Conservation (phyloP, 2,113 vertebrate genomes). For the Telmatochromis sp. region DNA sequence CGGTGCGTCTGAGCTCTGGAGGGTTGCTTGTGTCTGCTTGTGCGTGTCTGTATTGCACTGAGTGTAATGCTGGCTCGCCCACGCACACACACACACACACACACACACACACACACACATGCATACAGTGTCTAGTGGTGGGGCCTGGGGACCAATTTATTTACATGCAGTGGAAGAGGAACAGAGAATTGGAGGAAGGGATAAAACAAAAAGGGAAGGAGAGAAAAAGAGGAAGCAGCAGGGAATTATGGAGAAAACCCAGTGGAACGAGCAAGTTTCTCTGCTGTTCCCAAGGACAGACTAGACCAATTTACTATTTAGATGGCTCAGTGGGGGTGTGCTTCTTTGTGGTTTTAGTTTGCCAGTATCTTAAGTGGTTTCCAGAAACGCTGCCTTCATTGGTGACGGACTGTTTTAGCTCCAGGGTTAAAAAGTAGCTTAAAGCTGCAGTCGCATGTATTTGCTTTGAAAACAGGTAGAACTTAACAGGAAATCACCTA, state of each 20-base stretch:
- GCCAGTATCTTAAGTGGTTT: not conserved
- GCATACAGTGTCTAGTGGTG: slow-evolving; percentile 1
- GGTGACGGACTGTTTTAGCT: not conserved
- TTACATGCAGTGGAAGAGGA: slow-evolving; percentile 66
- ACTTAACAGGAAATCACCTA: not conserved
- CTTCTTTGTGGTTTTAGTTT: not conserved
- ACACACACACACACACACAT: not conserved
- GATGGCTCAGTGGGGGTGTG: not conserved
- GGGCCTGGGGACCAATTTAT: slow-evolving; percentile 72
- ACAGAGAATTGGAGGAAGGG: slow-evolving; percentile 18
- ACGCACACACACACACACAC: not conserved
- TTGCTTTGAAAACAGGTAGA: not conserved
- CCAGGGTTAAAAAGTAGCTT: not conserved
- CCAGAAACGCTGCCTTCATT: not conserved
- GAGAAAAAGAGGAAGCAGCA: slow-evolving; percentile 27
- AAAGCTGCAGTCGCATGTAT: not conserved
- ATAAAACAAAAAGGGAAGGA: slow-evolving; percentile 39
- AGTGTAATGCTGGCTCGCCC: not conserved
- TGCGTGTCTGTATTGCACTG: not conserved
- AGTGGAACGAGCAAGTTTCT: slow-evolving; percentile 30
- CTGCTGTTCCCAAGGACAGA: slow-evolving; percentile 36
- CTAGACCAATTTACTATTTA: slow-evolving; percentile 40
- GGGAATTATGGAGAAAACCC: slow-evolving; percentile 53
- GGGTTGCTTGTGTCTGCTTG: slow-evolving; percentile 6
- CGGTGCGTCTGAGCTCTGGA: slow-evolving; percentile 23